Evolutionary conservation across 2,113 vertebrate genomes (phyloP).

Genomic region (Antennarius striatus): DNA sequence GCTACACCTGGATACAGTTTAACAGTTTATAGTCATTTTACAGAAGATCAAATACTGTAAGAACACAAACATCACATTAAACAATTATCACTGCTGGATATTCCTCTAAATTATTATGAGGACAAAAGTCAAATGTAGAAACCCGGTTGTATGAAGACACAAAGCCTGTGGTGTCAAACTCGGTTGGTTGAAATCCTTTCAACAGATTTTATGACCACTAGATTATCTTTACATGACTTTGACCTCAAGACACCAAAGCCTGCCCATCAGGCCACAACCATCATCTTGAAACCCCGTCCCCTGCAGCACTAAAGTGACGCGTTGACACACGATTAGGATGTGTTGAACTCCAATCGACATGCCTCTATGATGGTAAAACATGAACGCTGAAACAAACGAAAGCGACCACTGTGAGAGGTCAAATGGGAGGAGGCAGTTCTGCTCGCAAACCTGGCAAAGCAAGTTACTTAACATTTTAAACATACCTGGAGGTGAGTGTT

Average conservation of each 20-base stretch:
- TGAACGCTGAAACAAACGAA: not conserved
- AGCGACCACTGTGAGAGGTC: not conserved
- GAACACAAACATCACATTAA: not conserved
- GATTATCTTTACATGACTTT: constrained; percentile 8
- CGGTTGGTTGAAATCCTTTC: not conserved
- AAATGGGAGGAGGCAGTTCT: not conserved
- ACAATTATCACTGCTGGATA: too few relatives aligned
- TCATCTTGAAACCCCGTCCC: too few relatives aligned
- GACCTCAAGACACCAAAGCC: not conserved
- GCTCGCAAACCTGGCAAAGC: not conserved
- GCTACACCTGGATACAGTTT: too few relatives aligned
- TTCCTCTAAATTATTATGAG: too few relatives aligned
- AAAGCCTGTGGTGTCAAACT: too few relatives aligned
- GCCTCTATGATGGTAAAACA: not conserved
- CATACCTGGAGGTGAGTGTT: constrained; percentile 27
- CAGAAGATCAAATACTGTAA: too few relatives aligned
- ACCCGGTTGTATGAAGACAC: not conserved
- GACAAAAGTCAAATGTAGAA: not conserved
- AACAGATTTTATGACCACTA: constrained; percentile 21
- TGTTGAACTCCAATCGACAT: not conserved
- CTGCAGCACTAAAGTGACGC: not conserved
- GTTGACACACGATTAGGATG: not conserved
- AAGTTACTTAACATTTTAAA: constrained; percentile 22
- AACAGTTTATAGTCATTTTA: too few relatives aligned
- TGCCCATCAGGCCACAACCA: not conserved